These are phyloP conservation scores for Xenus cinereus DNA, from an alignment of 2,113 vertebrate species.

Conservation along the genomic window DNA sequence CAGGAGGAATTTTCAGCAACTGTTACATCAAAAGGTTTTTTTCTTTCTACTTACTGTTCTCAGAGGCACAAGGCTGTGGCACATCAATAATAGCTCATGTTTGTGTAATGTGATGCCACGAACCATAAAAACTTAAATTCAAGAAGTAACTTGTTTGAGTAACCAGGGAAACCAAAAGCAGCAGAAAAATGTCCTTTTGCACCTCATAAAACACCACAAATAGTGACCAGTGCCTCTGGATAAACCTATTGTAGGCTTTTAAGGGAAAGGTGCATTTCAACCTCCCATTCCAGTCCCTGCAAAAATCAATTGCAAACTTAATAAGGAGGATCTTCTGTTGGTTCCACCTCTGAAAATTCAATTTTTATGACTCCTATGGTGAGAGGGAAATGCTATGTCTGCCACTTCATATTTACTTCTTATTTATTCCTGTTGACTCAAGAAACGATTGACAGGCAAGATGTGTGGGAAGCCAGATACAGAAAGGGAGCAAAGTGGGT, in stretches of 20 bases:
- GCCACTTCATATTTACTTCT: neutral
- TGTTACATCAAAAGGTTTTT: conserved; percentile 45
- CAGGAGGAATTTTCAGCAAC: conserved; percentile 53
- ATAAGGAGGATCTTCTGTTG: neutral
- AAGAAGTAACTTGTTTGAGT: neutral
- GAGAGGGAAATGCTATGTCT: neutral
- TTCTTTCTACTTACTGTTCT: neutral
- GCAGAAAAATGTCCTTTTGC: neutral
- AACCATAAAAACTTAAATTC: neutral
- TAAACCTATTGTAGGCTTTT: neutral
- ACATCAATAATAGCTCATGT: neutral
- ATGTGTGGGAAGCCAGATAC: neutral
- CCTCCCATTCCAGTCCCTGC: neutral
- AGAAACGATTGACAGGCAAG: neutral
- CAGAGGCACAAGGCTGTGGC: neutral
- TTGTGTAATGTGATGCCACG: neutral
- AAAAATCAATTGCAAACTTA: neutral
- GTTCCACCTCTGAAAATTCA: neutral
- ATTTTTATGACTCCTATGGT: neutral
- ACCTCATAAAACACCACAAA: neutral
- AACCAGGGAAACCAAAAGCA: neutral
- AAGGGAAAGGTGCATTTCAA: neutral
- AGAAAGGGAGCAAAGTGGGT: conserved; percentile 5
- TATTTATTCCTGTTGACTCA: neutral
- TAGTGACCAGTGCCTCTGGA: neutral